Base-by-base conservation (phyloP, 2,113 vertebrate species). In the Pangasianodon gigas region DNA sequence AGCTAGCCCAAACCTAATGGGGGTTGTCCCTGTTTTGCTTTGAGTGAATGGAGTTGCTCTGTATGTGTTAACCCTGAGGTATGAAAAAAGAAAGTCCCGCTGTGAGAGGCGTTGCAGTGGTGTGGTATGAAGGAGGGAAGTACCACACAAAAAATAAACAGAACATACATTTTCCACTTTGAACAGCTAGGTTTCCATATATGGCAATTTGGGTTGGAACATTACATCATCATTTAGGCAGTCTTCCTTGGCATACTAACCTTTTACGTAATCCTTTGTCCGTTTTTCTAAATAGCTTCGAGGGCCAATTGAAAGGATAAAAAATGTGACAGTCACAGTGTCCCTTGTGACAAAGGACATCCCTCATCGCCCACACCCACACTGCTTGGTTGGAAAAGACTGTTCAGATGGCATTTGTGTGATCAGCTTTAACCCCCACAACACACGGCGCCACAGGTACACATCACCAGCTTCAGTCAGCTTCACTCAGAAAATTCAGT, bases 311-410 rank as follows among this genome's bases (percentile, higher is more conserved):
- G 93, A 96, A 0, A 74, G 90, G 0, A 93, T 98, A 71, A 96
- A 97, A 24, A 97, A 95, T 88, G 97, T 96, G 86, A 96, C 93
- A 44, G 95, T 99, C 90, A 97, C 96, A 0, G 96, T 97, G 0
- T 99, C 98, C 48, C 92, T 98, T 93, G 97, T 99, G 89, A 98
- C 97, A 94, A 99, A 98, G 93, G 98, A 99, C 87, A 95, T 95
- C 91, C 98, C 98, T 0, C 93, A 98, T 91, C 96, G 98, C 0
- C 97, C 98, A 24, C 98, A 99, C 93, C 98, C 98, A 0, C 98
- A 98, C 90, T 97, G 97, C 85, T 96, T 99, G 0, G 98, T 99
- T 94, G 98, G 98, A 90, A 99, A 98, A 92, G 98, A 99, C 92
- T 99, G 98, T 87, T 92, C 93, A 0, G 93, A 95, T 0, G 95